These are phyloP conservation scores for Sciaenops ocellatus DNA, from an alignment of 2,797 vertebrate species.

Conservation along the genomic window DNA sequence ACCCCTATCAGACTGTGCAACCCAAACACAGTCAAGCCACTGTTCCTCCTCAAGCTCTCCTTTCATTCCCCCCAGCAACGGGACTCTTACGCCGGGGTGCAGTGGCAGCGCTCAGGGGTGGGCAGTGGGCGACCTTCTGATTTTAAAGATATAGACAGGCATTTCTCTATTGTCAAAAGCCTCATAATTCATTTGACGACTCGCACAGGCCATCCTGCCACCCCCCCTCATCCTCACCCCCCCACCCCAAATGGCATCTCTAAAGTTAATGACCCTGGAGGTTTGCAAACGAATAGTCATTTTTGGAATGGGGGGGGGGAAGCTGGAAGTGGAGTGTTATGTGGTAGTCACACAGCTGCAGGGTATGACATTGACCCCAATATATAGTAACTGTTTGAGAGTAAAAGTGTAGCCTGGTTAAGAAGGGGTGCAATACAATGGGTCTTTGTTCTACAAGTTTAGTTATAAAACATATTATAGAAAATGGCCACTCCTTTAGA, in stretches of 20 bases:
- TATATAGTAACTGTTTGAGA: slow-evolving; percentile 60
- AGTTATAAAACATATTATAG: slow-evolving; percentile 28
- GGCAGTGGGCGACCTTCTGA: slow-evolving; percentile 81
- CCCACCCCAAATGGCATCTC: slow-evolving; percentile 47
- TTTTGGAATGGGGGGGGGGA: slow-evolving; percentile 46
- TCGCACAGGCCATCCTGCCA: slow-evolving; percentile 55
- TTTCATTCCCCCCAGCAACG: slow-evolving; percentile 81
- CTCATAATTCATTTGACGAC: slow-evolving; percentile 69
- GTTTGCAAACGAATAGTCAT: slow-evolving; percentile 75
- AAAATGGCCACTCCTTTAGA: slow-evolving; percentile 3
- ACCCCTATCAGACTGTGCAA: slow-evolving; percentile 72
- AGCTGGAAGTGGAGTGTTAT: slow-evolving; percentile 35
- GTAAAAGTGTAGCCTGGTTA: slow-evolving; percentile 78
- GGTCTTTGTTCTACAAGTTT: slow-evolving; percentile 63
- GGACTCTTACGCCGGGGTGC: slow-evolving; percentile 54
- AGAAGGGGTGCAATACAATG: slow-evolving; percentile 52
- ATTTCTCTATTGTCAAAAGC: slow-evolving; percentile 74
- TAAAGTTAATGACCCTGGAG: slow-evolving; percentile 71
- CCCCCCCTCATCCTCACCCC: slow-evolving; percentile 3
- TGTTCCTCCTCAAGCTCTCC: slow-evolving; percentile 84
- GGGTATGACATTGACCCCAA: slow-evolving; percentile 74
- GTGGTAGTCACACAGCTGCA: slow-evolving; percentile 72
- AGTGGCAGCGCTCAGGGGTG: slow-evolving; percentile 67
- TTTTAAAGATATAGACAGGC: slow-evolving; percentile 86
- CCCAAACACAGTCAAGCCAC: slow-evolving; percentile 80